phyloP scores from a whole-genome alignment of 2,797 vertebrate species.

The Gymnothorax reevesii region DNA sequence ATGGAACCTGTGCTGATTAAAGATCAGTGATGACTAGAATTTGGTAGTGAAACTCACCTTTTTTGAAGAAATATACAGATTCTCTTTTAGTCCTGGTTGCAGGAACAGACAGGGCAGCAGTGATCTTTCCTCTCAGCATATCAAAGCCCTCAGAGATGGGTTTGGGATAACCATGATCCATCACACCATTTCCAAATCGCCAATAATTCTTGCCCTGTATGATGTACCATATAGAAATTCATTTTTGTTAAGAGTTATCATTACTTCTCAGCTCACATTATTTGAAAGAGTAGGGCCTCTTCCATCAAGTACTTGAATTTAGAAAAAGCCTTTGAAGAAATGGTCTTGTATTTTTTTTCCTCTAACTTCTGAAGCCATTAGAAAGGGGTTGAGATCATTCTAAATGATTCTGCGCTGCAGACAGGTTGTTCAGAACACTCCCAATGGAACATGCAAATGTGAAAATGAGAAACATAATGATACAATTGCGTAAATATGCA shows the following conservation, averaged over 20 bases:
- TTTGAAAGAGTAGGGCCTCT: neutral
- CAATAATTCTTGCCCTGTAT: constrained; percentile 83
- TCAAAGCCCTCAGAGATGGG: constrained; percentile 79
- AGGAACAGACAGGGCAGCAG: constrained; percentile 86
- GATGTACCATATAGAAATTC: neutral
- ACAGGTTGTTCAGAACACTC: neutral
- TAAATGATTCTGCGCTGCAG: neutral
- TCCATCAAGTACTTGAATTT: no score
- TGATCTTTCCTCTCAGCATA: constrained; percentile 82
- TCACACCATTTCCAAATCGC: constrained; percentile 84
- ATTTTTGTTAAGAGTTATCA: neutral
- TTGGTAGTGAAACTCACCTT: constrained; percentile 70
- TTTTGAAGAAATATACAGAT: constrained; percentile 93
- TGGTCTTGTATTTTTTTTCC: neutral
- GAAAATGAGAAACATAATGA: neutral
- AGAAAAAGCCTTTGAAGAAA: neutral
- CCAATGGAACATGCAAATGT: neutral
- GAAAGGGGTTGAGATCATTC: neutral
- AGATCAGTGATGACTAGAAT: neutral
- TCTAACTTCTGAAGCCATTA: neutral
- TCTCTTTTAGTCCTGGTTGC: constrained; percentile 77
- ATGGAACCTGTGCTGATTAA: neutral
- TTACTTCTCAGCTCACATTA: neutral
- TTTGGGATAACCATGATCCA: constrained; percentile 86
- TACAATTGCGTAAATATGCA: neutral